Conservation (phyloP, 37 sponge, comb jelly and placozoan species). For the Haliclona indistincta region DNA sequence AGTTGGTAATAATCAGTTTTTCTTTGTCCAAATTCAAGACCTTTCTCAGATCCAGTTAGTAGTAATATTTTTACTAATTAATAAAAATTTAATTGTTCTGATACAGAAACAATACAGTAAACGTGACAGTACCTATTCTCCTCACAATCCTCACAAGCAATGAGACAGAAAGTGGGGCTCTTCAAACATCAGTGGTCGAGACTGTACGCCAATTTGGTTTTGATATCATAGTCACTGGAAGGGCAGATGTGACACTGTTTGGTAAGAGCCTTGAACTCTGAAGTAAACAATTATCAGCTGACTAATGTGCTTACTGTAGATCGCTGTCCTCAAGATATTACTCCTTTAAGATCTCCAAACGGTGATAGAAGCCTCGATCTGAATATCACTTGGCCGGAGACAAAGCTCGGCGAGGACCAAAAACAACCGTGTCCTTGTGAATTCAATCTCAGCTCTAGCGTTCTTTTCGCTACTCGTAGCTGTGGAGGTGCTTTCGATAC, state of each 20-base stretch:
- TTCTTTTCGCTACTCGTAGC: conserved; percentile 15
- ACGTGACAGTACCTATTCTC: not conserved
- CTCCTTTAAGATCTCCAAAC: not conserved
- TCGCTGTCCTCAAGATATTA: conserved; percentile 21
- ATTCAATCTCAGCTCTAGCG: not conserved
- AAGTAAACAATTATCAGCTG: not conserved
- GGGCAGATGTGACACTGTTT: not conserved
- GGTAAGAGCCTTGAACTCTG: conserved; percentile 11
- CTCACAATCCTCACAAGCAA: not conserved
- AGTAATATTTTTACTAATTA: too few species aligned
- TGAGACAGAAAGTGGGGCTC: not conserved
- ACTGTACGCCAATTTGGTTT: not conserved
- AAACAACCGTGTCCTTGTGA: conserved; percentile 45
- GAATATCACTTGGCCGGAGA: conserved; percentile 37
- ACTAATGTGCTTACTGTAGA: conserved; percentile 5
- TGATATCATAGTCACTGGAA: not conserved
- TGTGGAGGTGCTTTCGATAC: conserved; percentile 46
- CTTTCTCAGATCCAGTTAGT: too few species aligned
- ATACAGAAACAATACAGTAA: not conserved
- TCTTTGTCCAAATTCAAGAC: too few species aligned
- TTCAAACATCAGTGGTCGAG: not conserved
- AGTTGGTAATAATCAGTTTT: too few species aligned
- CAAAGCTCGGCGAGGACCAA: conserved; percentile 23
- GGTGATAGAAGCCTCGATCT: conserved; percentile 2
- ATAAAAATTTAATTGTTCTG: too few species aligned